These are phyloP conservation scores for cat (Felis catus) DNA, from an alignment of 2,113 vertebrate genomes.

Conservation along the genomic window F.catus_Fca126_mat1.0 CM031421.1:45121001-45121500, in stretches of 20 bases:
- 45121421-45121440: conserved; percentile 29
- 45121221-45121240: no score
- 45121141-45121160: no score
- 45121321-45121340: not conserved
- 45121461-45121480: not conserved
- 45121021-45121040: no score
- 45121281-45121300: not conserved
- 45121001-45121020: not conserved
- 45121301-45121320: not conserved
- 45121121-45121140: no score
- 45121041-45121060: no score
- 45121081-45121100: no score
- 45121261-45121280: not conserved
- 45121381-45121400: not conserved
- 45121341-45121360: not conserved
- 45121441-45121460: not conserved
- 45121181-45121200: no score
- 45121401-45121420: not conserved
- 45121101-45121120: no score
- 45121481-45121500: not conserved
- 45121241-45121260: not conserved
- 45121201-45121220: no score
- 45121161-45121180: no score
- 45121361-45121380: not conserved
- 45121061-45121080: no score